Conservation (phyloP, 2,797 vertebrate species). For the Caiman crocodilus region DNA sequence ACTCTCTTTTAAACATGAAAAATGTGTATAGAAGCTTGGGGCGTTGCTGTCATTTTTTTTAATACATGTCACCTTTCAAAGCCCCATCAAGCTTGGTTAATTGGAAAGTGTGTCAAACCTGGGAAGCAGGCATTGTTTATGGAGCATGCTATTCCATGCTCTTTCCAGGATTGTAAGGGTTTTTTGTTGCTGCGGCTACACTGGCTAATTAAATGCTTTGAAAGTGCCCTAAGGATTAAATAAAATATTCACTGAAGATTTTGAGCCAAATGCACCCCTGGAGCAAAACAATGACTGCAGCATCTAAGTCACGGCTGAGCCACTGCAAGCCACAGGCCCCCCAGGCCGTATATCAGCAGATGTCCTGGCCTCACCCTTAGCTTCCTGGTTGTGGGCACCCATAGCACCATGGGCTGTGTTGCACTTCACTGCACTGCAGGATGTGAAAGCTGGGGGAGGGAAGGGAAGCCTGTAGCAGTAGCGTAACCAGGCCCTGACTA, state of each 20-base stretch:
- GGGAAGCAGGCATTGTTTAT: slow-evolving; percentile 18
- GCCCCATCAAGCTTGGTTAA: neutral
- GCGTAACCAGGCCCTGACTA: too few species aligned
- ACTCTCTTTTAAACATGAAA: neutral
- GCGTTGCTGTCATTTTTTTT: neutral
- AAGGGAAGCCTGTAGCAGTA: too few species aligned
- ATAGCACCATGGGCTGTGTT: too few species aligned
- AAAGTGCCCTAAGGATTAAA: slow-evolving; percentile 18
- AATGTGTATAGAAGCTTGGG: neutral
- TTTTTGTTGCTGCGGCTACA: slow-evolving; percentile 34
- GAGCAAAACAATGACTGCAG: slow-evolving; percentile 12
- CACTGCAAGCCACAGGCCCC: too few species aligned
- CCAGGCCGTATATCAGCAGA: too few species aligned
- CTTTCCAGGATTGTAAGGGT: slow-evolving; percentile 5
- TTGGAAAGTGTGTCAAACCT: slow-evolving; percentile 40
- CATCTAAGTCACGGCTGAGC: neutral
- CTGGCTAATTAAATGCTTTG: slow-evolving; percentile 27
- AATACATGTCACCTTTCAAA: neutral
- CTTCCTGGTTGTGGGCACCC: too few species aligned
- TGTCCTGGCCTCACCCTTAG: too few species aligned
- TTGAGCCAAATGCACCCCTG: neutral
- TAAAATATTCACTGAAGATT: neutral
- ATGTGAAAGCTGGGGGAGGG: too few species aligned
- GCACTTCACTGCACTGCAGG: too few species aligned
- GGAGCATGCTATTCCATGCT: neutral